Conservation (phyloP, 2,888 invertebrate genomes). For the Patella depressa region DNA sequence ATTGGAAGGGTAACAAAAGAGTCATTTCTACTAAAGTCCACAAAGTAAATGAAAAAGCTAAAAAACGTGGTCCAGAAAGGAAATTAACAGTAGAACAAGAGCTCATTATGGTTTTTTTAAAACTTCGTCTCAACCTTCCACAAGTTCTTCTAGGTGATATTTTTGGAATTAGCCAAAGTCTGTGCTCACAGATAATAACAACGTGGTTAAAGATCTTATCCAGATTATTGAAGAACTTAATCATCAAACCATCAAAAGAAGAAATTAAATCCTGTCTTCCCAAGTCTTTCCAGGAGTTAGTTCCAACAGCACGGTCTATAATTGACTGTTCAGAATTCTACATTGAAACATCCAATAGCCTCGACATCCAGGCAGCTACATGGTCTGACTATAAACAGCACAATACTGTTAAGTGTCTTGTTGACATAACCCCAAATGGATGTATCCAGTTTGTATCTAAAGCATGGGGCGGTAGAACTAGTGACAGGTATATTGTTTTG, state of each 20-base stretch:
- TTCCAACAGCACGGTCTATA: neutral
- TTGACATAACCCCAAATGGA: slow-evolving; percentile 25
- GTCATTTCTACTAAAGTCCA: too few species aligned
- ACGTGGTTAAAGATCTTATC: slow-evolving; percentile 1
- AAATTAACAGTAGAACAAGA: neutral
- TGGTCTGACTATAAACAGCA: slow-evolving; percentile 31
- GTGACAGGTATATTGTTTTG: slow-evolving; percentile 31
- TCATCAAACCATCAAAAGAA: neutral
- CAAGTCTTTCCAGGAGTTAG: neutral
- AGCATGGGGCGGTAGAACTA: slow-evolving; percentile 35
- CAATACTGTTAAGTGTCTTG: slow-evolving; percentile 31
- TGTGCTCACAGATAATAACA: neutral
- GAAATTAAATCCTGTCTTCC: neutral
- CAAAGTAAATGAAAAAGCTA: too few species aligned
- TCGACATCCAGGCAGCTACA: slow-evolving; percentile 23
- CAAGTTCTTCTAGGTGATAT: neutral
- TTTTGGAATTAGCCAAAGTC: neutral
- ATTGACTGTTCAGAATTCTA: slow-evolving; percentile 36
- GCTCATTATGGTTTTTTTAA: neutral
- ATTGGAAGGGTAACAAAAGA: neutral
- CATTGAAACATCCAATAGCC: slow-evolving; percentile 21
- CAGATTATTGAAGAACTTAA: neutral
- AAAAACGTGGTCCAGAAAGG: too few species aligned
- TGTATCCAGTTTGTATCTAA: slow-evolving; percentile 30
- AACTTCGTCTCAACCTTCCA: neutral